Percentiles rank a stretch among this genome's conserved stretches.
These are phyloP conservation scores for Limnephilus marmoratus DNA, from an alignment of 2,888 invertebrate genomes.

Conservation along the genomic window DNA sequence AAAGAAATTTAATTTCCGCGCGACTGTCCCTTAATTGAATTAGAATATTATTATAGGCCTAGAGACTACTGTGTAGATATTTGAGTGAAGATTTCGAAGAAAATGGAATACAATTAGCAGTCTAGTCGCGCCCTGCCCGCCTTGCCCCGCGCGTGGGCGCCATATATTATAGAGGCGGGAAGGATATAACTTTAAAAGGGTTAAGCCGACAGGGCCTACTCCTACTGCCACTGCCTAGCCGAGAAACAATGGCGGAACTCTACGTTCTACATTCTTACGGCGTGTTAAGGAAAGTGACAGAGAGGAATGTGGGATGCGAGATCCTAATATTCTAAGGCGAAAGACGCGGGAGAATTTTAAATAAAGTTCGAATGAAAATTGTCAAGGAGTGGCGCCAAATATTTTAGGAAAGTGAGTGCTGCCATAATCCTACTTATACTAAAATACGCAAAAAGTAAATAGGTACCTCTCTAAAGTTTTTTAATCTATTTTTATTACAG, in stretches of 20 bases:
- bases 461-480: neutral
- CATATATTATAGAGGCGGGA: neutral
- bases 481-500: neutral
- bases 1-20: neutral
- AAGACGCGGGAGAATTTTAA: neutral
- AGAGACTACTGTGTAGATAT: neutral
- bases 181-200: constrained; percentile 33
- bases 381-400: neutral
- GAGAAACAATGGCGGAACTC: constrained; percentile 3
- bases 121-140: constrained; percentile 7
- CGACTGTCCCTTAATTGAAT: constrained; percentile 6
- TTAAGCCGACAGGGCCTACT: constrained; percentile 31
- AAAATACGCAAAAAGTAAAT: neutral
- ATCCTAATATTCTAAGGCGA: neutral
- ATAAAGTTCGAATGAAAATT: neutral
- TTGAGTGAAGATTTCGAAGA: constrained; percentile 8
- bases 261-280: constrained; percentile 1
- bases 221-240: no score
- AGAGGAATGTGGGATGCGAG: neutral
- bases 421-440: neutral
- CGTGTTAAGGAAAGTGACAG: neutral
- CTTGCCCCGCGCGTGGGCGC: constrained; percentile 24
- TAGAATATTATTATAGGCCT: neutral
- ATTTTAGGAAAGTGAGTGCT: neutral
- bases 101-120: neutral